A percentile compares a stretch with the other conserved stretches of the same genome.
These are phyloP conservation scores for Anomalospiza imberbis DNA, from an alignment of 2,797 vertebrate species.

Conservation along the genomic window DNA sequence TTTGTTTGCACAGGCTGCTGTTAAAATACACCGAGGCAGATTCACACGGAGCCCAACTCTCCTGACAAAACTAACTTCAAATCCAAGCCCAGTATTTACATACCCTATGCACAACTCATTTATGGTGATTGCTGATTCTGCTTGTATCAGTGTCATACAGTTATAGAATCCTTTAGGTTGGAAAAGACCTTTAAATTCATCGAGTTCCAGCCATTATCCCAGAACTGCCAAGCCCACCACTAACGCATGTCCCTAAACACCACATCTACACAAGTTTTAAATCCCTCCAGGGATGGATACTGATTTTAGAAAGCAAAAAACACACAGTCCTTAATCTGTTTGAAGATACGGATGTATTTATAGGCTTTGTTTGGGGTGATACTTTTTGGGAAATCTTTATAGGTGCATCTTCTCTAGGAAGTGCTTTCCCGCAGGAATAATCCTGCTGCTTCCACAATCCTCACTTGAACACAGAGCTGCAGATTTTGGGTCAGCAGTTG, in stretches of 20 bases:
- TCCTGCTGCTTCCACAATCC: not conserved
- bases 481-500: constrained; percentile 8
- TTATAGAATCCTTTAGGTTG: not conserved
- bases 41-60: not conserved
- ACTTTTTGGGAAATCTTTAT: not conserved
- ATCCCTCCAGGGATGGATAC: not conserved
- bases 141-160: not conserved
- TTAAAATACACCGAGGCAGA: not conserved
- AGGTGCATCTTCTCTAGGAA: not conserved
- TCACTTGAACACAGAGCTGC: not conserved
- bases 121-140: not conserved
- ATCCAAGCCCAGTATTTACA: not conserved
- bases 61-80: not conserved
- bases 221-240: not conserved
- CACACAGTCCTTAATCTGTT: not conserved
- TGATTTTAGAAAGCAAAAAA: not conserved
- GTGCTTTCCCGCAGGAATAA: not conserved
- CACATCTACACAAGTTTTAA: not conserved
- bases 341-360: not conserved
- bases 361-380: not conserved
- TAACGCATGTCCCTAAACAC: not conserved
- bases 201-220: not conserved
- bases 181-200: not conserved
- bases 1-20: constrained; percentile 23
- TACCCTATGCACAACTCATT: not conserved